Conservation (phyloP, 2,888 invertebrate genomes). For the Cephus rjabovi region DNA sequence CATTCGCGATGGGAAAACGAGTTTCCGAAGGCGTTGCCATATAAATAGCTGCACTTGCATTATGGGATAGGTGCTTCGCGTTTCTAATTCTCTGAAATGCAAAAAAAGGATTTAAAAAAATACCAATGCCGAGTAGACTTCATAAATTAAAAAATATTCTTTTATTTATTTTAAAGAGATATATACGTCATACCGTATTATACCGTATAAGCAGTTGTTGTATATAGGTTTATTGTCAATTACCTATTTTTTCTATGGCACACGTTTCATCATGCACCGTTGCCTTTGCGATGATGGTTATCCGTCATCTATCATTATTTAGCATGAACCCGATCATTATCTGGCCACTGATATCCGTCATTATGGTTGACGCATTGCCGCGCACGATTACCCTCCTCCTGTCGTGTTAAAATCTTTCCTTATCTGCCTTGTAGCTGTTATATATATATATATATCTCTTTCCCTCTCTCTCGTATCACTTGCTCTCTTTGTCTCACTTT, state of each 20-base stretch:
- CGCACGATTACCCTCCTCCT: background rate
- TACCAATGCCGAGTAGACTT: too few species aligned
- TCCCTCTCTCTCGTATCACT: background rate
- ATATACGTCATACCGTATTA: background rate
- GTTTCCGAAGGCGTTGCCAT: background rate
- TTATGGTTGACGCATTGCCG: conserved; percentile 3
- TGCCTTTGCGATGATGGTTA: background rate
- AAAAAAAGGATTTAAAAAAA: background rate
- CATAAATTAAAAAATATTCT: too few species aligned
- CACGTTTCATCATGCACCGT: background rate
- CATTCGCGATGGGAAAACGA: background rate
- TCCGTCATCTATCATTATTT: background rate
- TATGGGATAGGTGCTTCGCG: background rate
- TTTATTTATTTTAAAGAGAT: background rate
- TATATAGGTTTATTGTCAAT: background rate
- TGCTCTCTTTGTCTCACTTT: background rate
- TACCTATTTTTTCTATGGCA: background rate
- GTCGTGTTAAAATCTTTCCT: background rate
- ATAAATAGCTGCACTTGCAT: background rate
- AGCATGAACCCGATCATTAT: background rate
- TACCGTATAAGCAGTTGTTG: background rate
- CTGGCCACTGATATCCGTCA: background rate
- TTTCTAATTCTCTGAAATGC: background rate
- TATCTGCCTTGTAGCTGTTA: background rate
- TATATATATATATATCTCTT: background rate